Evolutionary conservation across 2,113 vertebrate genomes (phyloP).

Genomic region (Alosa alosa): DNA sequence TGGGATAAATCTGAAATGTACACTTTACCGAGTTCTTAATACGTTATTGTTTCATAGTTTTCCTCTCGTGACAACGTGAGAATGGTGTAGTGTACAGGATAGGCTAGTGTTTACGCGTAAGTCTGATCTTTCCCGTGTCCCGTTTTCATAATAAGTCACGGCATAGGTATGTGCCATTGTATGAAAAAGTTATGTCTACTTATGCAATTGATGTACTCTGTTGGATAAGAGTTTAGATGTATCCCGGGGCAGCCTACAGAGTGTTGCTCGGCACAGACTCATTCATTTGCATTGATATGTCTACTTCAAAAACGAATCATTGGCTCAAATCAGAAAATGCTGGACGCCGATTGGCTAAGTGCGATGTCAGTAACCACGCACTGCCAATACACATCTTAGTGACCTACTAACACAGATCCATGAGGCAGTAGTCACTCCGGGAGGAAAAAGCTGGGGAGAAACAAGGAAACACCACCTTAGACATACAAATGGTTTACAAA

Average conservation of each 20-base stretch:
- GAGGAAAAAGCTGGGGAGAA: slow-evolving; percentile 53
- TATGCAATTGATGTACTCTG: background rate
- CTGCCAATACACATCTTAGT: slow-evolving; percentile 69
- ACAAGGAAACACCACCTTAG: slow-evolving; percentile 40
- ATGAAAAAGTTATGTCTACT: background rate
- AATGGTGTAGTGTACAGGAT: background rate
- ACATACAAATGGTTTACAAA: slow-evolving; percentile 20
- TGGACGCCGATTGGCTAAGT: slow-evolving; percentile 55
- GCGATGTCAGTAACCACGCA: slow-evolving; percentile 51
- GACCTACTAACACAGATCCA: slow-evolving; percentile 98
- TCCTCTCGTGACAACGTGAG: background rate
- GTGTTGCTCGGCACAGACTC: slow-evolving; percentile 23
- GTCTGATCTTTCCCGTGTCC: background rate
- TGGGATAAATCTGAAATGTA: no score
- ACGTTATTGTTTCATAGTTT: no score
- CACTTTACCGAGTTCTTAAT: no score
- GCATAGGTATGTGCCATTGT: background rate
- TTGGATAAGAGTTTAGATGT: background rate
- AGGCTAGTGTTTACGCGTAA: background rate
- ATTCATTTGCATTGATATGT: slow-evolving; percentile 39
- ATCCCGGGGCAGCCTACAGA: background rate
- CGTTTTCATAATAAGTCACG: no score
- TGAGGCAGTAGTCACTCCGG: slow-evolving; percentile 67
- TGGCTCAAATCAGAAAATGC: slow-evolving; percentile 58
- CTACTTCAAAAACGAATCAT: slow-evolving; percentile 38